Conservation (phyloP, 2,113 vertebrate genomes). For the Pangasianodon hypophthalmus region DNA sequence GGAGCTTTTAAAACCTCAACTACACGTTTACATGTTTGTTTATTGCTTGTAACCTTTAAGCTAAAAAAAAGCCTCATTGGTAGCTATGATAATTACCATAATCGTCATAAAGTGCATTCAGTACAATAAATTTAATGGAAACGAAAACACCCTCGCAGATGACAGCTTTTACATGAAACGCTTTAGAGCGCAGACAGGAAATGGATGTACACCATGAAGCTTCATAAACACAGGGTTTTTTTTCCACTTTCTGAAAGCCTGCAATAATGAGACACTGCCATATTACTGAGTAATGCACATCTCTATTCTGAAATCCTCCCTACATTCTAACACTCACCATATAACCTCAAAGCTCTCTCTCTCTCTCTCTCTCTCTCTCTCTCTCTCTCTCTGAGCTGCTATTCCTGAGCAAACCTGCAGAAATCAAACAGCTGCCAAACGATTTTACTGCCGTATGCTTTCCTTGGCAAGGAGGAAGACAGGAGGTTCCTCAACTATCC, state of each 20-base stretch:
- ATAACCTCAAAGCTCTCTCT: constrained; percentile 16
- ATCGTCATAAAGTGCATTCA: not conserved
- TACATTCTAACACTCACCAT: not conserved
- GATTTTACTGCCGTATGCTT: constrained; percentile 51
- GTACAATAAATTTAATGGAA: not conserved
- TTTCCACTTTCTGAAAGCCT: not conserved
- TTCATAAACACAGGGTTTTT: not conserved
- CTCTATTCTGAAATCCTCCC: not conserved
- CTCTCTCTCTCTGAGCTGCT: constrained; percentile 66
- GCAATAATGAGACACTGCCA: not conserved
- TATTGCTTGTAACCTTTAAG: constrained; percentile 7
- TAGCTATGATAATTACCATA: not conserved
- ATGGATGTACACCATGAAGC: not conserved
- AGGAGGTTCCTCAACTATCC: constrained; percentile 47
- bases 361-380: constrained; percentile 42
- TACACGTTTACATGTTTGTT: not conserved
- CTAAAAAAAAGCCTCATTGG: not conserved
- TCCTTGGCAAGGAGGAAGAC: constrained; percentile 40
- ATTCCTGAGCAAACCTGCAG: constrained; percentile 26
- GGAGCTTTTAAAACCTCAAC: not conserved
- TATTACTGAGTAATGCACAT: not conserved
- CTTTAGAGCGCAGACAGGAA: not conserved
- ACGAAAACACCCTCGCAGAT: not conserved
- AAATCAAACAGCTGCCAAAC: constrained; percentile 45
- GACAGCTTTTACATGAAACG: not conserved